These are phyloP conservation scores for Epistrophe eligans DNA, from an alignment of 2,888 invertebrate species.

Conservation along the genomic window DNA sequence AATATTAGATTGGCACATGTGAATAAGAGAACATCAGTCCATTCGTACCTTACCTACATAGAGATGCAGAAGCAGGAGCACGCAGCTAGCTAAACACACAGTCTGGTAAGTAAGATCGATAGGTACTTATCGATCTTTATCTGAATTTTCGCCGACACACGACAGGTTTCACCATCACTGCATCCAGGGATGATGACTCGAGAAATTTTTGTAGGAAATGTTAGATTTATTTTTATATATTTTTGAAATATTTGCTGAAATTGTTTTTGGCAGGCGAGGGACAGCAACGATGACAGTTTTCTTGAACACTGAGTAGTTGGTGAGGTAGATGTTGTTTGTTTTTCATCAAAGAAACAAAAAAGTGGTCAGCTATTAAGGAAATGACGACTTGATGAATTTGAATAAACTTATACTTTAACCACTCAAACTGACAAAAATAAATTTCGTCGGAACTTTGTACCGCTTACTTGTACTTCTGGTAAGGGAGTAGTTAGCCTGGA, in stretches of 20 bases:
- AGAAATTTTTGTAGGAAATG: slow-evolving; percentile 43
- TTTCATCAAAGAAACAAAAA: not conserved
- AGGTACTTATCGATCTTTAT: slow-evolving; percentile 65
- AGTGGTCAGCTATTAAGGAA: not conserved
- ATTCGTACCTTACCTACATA: not conserved
- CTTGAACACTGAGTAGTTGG: slow-evolving; percentile 38
- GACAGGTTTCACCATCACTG: not conserved
- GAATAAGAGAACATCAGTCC: slow-evolving; percentile 11
- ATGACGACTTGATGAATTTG: not conserved
- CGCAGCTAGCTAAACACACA: not conserved
- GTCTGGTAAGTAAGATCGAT: slow-evolving; percentile 70
- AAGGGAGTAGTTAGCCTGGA: no score
- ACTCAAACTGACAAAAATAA: no score
- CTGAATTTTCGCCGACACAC: slow-evolving; percentile 31
- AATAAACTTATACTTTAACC: not conserved
- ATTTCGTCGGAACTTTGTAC: no score
- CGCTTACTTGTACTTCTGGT: no score
- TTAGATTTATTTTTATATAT: slow-evolving; percentile 56
- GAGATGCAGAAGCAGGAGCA: not conserved
- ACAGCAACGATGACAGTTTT: slow-evolving; percentile 57
- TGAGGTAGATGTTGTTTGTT: not conserved
- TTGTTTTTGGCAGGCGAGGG: slow-evolving; percentile 59
- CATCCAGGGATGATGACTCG: slow-evolving; percentile 5
- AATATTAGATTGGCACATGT: slow-evolving; percentile 45
- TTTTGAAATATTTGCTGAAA: slow-evolving; percentile 58